Evolutionary conservation across 2,113 vertebrate species (phyloP).

Genomic region (Dipodomys merriami): DNA sequence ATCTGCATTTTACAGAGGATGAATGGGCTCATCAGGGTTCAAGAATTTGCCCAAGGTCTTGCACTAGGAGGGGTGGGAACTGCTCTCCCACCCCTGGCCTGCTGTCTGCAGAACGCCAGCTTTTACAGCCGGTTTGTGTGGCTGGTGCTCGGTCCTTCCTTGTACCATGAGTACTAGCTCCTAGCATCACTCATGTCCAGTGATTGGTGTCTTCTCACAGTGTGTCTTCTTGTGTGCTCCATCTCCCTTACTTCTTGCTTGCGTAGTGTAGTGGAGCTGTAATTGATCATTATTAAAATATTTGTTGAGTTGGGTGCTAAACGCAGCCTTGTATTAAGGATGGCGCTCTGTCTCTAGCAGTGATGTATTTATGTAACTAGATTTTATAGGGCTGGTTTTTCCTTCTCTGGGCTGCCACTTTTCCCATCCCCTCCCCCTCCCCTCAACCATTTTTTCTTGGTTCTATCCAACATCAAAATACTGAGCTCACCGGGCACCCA

Average conservation of each 20-base stretch:
- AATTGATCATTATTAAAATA: neutral
- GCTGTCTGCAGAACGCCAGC: too few relatives aligned
- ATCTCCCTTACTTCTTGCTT: neutral
- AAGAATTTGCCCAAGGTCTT: neutral
- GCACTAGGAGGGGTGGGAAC: neutral
- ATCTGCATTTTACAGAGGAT: neutral
- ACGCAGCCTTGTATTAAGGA: neutral
- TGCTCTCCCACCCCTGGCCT: neutral
- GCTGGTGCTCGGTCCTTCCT: neutral
- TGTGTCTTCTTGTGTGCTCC: neutral
- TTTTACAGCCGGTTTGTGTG: rapidly evolving
- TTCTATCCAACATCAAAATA: conserved; percentile 50
- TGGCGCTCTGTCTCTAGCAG: neutral
- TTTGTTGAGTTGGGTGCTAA: neutral
- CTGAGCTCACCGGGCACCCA: too few relatives aligned
- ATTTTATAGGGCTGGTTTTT: neutral
- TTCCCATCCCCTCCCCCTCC: neutral
- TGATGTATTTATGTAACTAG: neutral
- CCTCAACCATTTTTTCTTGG: neutral
- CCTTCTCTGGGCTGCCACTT: neutral
- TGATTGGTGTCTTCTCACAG: too few relatives aligned
- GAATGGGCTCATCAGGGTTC: neutral
- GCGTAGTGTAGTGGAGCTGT: neutral
- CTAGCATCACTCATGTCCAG: neutral
- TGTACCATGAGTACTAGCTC: too few relatives aligned